phyloP scores from a whole-genome alignment of 2,113 vertebrate genomes.

The Pelobates fuscus region DNA sequence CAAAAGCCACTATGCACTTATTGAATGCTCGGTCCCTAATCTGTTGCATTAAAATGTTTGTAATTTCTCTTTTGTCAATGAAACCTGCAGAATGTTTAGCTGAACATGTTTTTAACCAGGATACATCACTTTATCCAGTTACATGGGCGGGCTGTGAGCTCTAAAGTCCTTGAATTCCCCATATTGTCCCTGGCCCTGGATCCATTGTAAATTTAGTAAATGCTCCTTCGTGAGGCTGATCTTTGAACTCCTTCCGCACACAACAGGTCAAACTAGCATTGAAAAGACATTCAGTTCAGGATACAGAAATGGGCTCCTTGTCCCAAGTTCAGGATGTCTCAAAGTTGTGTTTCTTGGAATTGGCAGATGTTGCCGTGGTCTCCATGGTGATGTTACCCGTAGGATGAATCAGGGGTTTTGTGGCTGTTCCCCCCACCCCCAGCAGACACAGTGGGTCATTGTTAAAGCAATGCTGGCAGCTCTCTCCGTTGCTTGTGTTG shows the following conservation, averaged over 20 bases:
- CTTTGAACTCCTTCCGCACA: constrained; percentile 19
- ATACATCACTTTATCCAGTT: no score
- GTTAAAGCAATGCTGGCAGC: constrained; percentile 9
- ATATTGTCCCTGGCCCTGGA: no score
- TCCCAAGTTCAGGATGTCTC: constrained; percentile 15
- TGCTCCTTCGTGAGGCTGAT: neutral
- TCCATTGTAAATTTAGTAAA: no score
- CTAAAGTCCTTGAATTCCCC: no score
- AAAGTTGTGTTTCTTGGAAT: constrained; percentile 25
- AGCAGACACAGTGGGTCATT: constrained; percentile 38
- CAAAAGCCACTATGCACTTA: no score
- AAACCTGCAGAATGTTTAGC: no score
- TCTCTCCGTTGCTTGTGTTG: constrained; percentile 21
- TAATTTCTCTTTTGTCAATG: no score
- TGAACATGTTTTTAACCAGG: no score
- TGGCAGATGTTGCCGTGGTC: constrained; percentile 36
- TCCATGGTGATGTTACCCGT: constrained; percentile 30
- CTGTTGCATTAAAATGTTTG: no score
- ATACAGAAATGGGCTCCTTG: neutral
- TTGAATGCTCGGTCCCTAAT: no score
- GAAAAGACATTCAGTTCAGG: neutral
- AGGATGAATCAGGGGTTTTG: constrained; percentile 35
- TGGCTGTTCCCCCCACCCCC: constrained; percentile 9
- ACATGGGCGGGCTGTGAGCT: no score
- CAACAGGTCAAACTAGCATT: neutral